Percentiles rank a stretch among this genome's conserved stretches.
Evolutionary conservation across 1,140 invertebrate genomes (phyloP).

Genomic region (Adoxophyes honmai): DNA sequence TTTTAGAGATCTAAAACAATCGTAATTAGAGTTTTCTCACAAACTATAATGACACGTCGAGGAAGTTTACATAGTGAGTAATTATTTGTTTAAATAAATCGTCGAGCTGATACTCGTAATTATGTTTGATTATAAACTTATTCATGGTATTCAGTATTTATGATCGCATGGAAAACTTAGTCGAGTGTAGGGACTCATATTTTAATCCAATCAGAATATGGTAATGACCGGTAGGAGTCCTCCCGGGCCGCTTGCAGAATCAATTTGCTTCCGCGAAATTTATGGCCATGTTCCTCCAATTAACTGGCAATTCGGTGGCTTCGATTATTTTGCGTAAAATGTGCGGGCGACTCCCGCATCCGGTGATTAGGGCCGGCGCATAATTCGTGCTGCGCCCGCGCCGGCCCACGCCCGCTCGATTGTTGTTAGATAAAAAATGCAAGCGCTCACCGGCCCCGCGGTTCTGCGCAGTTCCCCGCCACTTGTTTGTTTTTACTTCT

Average conservation of each 20-base stretch:
- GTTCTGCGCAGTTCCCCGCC: constrained; percentile 31
- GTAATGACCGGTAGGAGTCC: constrained; percentile 39
- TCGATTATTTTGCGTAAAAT: constrained; percentile 72
- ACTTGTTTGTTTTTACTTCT: constrained; percentile 54
- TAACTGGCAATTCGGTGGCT: constrained; percentile 73
- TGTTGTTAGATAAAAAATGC: constrained; percentile 71
- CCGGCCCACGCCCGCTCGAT: constrained; percentile 50
- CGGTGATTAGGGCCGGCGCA: constrained; percentile 66
- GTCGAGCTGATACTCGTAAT: no score
- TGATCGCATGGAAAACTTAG: constrained; percentile 49
- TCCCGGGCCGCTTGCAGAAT: constrained; percentile 43
- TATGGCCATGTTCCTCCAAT: constrained; percentile 67
- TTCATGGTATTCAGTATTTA: constrained; percentile 42
- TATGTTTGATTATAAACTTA: background rate
- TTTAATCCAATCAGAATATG: constrained; percentile 69
- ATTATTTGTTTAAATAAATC: no score
- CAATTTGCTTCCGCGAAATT: constrained; percentile 61
- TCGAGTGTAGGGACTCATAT: constrained; percentile 52
- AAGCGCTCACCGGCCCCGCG: constrained; percentile 43
- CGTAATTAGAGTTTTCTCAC: background rate
- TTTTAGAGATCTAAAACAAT: constrained; percentile 4
- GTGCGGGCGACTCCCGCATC: constrained; percentile 73
- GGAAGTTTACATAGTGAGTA: no score
- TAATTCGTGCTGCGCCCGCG: constrained; percentile 69
- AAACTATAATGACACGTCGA: background rate